phyloP scores from a whole-genome alignment of 2,888 invertebrate species.

The Campoplex capitator region DNA sequence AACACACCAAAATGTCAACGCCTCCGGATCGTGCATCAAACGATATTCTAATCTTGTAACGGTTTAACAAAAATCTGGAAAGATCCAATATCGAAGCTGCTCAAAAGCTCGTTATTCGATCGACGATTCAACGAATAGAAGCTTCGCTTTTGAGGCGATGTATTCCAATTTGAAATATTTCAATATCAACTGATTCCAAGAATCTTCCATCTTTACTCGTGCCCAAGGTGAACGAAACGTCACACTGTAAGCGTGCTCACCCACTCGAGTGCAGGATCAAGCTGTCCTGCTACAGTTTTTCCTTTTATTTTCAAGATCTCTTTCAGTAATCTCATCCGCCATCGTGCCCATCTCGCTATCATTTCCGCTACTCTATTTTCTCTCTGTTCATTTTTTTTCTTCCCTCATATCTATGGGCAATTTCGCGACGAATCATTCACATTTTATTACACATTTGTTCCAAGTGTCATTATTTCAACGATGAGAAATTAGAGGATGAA shows the following conservation, averaged over 20 bases:
- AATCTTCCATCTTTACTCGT: conserved; percentile 15
- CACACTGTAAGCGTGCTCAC: conserved; percentile 7
- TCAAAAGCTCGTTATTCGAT: neutral
- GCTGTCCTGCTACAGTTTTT: conserved; percentile 43
- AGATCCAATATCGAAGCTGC: neutral
- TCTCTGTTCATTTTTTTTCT: neutral
- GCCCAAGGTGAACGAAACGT: conserved; percentile 51
- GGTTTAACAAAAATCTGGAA: conserved; percentile 11
- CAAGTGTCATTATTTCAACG: too few relatives aligned
- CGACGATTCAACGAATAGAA: neutral
- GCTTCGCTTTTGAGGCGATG: neutral
- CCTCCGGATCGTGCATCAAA: conserved; percentile 25
- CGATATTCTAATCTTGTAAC: conserved; percentile 45
- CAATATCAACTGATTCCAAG: neutral
- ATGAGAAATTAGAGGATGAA: too few relatives aligned
- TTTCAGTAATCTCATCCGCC: conserved; percentile 40
- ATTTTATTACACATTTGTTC: neutral
- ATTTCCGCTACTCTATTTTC: conserved; percentile 16
- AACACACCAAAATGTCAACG: conserved; percentile 16
- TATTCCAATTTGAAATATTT: neutral
- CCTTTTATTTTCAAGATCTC: conserved; percentile 38
- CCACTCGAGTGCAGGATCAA: conserved; percentile 53
- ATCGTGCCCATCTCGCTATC: conserved; percentile 8
- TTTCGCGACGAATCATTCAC: neutral
- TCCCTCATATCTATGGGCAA: conserved; percentile 6